Evolutionary conservation across 2,113 vertebrate species (phyloP), one percentile per base, ranked within the genome.

Genomic region (Glaucidium brasilianum): DNA sequence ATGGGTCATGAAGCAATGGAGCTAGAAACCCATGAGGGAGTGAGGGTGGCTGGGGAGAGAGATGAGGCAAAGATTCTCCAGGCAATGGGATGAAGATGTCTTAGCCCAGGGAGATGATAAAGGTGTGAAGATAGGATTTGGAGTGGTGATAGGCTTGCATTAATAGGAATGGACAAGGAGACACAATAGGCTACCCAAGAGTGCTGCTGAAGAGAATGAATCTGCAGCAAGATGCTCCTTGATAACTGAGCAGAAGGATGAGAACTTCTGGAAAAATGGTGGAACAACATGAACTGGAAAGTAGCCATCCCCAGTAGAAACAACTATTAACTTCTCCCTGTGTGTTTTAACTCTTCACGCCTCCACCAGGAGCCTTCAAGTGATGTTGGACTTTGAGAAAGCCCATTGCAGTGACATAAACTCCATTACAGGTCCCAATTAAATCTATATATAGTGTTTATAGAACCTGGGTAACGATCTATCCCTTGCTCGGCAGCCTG

Each of bases 401-500:
- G 32, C 11, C 69, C 63, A 22, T 34, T 34, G 45, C 83, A 72
- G 39, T 76, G 88, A 72, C 73, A 91, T 39, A 41, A 93, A 92
- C 91, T 82, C 52, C 83, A 85, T 94, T 69, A 63, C 29, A 79
- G 27, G 27, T 49, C 93, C 97, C 93, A 97, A 97, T 97, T 97
- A 97, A 97, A 95, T 96, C 85, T 94, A 94, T 91, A 85, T 91
- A 71, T 92, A 93, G 50, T 59, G 19, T 92, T 94, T 74, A n/a
- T 35, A 83, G 73, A 93, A 69, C 59, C 59, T 60, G 37, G 60
- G 35, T 96, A 96, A 93, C 2, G 5, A 91, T 37, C 73, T 85
- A 56, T 30, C 15, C 41, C 82, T 87, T 62, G 47, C 93, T 93
- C 26, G 2, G 91, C 90, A 52, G 88, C 73, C 90, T 12, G 76